These are phyloP conservation scores for Scleropages formosus DNA, from an alignment of 2,797 vertebrate species.

Conservation along the genomic window DNA sequence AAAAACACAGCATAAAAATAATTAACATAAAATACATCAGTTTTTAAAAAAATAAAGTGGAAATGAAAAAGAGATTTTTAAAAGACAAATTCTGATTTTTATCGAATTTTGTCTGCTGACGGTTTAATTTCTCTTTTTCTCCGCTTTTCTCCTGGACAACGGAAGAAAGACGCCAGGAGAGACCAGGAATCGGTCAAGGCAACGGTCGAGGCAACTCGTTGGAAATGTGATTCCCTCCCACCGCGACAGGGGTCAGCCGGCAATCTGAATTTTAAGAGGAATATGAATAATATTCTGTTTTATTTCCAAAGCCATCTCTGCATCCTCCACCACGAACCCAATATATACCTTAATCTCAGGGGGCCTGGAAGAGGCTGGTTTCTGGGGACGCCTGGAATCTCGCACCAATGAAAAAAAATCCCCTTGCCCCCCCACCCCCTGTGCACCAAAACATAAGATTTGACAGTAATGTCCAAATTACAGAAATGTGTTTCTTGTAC, in stretches of 20 bases:
- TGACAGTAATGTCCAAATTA: slow-evolving; percentile 10
- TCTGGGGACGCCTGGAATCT: slow-evolving; percentile 93
- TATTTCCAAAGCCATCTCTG: slow-evolving; percentile 99
- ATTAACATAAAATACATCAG: slow-evolving; percentile 68
- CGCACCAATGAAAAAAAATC: slow-evolving; percentile 97
- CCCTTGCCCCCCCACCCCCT: slow-evolving; percentile 88
- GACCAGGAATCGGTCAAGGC: slow-evolving; percentile 74
- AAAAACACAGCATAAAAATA: too few relatives aligned
- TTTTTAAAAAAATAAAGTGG: slow-evolving; percentile 67
- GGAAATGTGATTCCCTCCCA: slow-evolving; percentile 99
- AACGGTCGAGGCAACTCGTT: slow-evolving; percentile 83
- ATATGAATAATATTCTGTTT: slow-evolving; percentile 99
- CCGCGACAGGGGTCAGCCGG: slow-evolving; percentile 98
- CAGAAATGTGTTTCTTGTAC: background rate
- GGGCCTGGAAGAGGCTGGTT: slow-evolving; percentile 94
- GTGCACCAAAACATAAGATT: slow-evolving; percentile 64
- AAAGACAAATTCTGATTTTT: background rate
- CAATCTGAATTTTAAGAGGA: slow-evolving; percentile 99
- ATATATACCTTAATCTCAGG: slow-evolving; percentile 99
- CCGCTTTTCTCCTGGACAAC: background rate
- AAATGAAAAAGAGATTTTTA: background rate
- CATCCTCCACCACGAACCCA: slow-evolving; percentile 99
- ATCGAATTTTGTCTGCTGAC: too few relatives aligned
- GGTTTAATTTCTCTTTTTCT: background rate
- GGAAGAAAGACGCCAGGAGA: slow-evolving; percentile 49